Evolutionary conservation across 2,888 invertebrate genomes (phyloP).

Genomic region (Yponomeuta sedellus): DNA sequence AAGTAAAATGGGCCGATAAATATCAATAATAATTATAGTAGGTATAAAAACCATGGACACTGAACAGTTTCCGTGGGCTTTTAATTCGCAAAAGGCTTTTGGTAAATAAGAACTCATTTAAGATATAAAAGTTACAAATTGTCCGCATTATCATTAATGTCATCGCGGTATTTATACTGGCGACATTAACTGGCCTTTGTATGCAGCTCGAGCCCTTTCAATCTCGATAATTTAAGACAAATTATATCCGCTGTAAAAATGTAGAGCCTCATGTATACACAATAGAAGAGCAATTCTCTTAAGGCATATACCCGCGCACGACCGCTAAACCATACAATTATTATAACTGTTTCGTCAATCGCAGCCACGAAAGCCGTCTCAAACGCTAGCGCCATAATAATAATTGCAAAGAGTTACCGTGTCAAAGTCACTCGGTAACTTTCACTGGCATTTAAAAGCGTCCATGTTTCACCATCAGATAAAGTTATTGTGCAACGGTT

Average conservation of each 20-base stretch:
- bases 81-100: too few relatives aligned
- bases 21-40: too few relatives aligned
- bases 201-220: neutral
- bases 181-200: neutral
- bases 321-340: neutral
- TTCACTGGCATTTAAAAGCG: constrained; percentile 70
- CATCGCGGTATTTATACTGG: constrained; percentile 4
- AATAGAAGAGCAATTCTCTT: neutral
- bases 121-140: neutral
- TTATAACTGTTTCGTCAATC: neutral
- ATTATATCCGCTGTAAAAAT: neutral
- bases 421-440: constrained; percentile 69
- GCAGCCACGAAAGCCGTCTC: neutral
- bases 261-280: neutral
- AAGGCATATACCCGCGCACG: neutral
- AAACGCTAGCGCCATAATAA: constrained; percentile 20
- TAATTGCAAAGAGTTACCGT: constrained; percentile 42
- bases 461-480: constrained; percentile 70
- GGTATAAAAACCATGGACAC: too few relatives aligned
- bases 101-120: too few relatives aligned
- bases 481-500: constrained; percentile 71
- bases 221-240: neutral
- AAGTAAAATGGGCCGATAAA: too few relatives aligned
- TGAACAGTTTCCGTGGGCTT: too few relatives aligned
- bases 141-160: neutral